Percentiles rank a stretch among this genome's conserved stretches.
phyloP scores from a whole-genome alignment of 2,888 invertebrate genomes.

The Drosophila diplacantha region DNA sequence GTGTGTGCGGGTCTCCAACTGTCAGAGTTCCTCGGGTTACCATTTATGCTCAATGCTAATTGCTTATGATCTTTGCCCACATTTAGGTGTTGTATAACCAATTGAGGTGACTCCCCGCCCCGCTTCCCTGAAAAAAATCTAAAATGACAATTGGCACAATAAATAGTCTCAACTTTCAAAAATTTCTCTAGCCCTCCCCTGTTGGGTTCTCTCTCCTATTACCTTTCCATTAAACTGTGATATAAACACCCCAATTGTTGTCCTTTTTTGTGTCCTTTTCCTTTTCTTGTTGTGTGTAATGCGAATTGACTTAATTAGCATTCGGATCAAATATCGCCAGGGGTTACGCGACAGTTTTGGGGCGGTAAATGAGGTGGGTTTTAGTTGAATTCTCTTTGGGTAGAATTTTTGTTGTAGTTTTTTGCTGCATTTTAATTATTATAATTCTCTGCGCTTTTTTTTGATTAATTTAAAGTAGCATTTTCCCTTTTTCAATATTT shows the following conservation, averaged over 20 bases:
- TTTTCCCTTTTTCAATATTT: neutral
- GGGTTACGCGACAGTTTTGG: constrained; percentile 13
- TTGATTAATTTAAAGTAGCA: neutral
- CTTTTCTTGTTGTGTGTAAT: constrained; percentile 24
- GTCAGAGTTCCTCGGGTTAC: constrained; percentile 56
- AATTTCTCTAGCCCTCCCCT: constrained; percentile 53
- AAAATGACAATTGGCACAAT: constrained; percentile 50
- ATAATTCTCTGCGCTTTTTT: neutral
- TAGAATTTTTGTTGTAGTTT: neutral
- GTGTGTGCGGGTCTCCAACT: constrained; percentile 46
- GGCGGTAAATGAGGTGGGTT: constrained; percentile 8
- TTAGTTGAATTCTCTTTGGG: neutral
- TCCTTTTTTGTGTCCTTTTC: constrained; percentile 17
- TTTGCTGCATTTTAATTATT: neutral
- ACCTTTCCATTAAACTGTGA: constrained; percentile 56
- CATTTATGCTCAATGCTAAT: constrained; percentile 52
- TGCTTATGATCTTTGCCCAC: constrained; percentile 65
- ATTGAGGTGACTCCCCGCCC: constrained; percentile 28
- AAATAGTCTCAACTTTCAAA: constrained; percentile 70
- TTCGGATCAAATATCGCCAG: constrained; percentile 46
- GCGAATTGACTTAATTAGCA: constrained; percentile 61
- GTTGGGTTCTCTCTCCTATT: constrained; percentile 52
- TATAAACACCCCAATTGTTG: constrained; percentile 64
- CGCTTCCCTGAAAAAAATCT: constrained; percentile 19
- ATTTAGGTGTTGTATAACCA: constrained; percentile 59